phyloP scores from a whole-genome alignment of 2,113 vertebrate species.

The Myotis lucifugus region DNA sequence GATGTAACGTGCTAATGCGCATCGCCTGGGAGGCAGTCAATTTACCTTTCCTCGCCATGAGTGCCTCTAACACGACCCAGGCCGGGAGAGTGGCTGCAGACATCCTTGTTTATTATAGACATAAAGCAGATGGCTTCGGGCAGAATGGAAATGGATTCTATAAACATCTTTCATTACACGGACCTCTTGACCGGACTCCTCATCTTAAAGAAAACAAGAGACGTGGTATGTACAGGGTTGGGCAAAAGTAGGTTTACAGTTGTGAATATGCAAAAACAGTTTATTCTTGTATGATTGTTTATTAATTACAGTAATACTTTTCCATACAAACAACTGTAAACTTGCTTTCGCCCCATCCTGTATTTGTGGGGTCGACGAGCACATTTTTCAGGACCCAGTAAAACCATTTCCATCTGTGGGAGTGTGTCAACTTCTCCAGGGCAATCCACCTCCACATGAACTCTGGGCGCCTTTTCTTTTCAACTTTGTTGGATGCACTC shows the following conservation, averaged over 20 bases:
- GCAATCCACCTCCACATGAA: not conserved
- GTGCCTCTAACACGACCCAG: not conserved
- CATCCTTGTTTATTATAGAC: slow-evolving; percentile 59
- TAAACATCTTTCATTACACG: slow-evolving; percentile 59
- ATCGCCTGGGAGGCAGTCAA: not conserved
- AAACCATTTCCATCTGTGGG: not conserved
- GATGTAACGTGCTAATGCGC: not conserved
- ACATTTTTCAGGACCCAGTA: slow-evolving; percentile 1
- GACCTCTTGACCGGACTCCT: slow-evolving; percentile 55
- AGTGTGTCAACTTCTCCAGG: not conserved
- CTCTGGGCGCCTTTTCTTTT: not conserved
- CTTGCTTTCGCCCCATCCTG: not conserved
- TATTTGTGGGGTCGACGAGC: not conserved
- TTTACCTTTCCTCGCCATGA: slow-evolving; percentile 34
- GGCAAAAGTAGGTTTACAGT: not conserved
- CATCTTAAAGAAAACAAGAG: slow-evolving; percentile 58
- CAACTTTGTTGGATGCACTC: not conserved
- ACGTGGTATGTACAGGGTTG: not conserved
- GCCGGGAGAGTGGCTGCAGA: not conserved
- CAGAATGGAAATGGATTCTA: slow-evolving; percentile 66
- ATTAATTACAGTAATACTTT: not conserved
- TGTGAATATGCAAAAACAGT: not conserved
- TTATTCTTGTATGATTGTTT: not conserved
- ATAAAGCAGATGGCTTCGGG: slow-evolving; percentile 66
- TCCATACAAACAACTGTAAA: not conserved